Evolutionary conservation across 2,888 invertebrate species (phyloP), one percentile per base, ranked within the genome.

Genomic region (Lordiphosa fenestrarum): DNA sequence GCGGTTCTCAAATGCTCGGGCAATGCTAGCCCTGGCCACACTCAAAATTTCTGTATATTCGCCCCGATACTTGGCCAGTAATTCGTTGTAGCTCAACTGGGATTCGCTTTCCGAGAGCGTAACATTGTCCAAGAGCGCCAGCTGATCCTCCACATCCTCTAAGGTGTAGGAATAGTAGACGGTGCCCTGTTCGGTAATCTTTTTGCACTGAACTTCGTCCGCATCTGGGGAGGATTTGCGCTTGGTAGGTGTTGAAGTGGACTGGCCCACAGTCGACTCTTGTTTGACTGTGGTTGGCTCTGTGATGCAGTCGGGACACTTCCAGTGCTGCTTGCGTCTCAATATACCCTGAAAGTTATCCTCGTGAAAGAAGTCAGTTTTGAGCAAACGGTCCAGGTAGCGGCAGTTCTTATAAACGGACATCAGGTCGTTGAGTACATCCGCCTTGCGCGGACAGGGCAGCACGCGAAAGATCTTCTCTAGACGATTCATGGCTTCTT

Each of bases 371-470:
- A 95, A 96, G 3, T 94, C 92, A 0, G 96, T 96, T 47, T 94
- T 95, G 92, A 97, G 94, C 55, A 96, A 90, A 73, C 94, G 94
- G 89, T 97, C 96, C 88, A 97, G 91, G 85, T 94, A 95, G 73
- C 96, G 93, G 84, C 95, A 96, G 87, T 96, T 95, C 87, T 95
- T 96, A 87, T 96, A 96, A 40, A 96, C 93, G 82, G 93, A 93
- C 59, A 96, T 90, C 41, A 96, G 90, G 88, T 95, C 95, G 71
- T 94, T 92, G 93, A 96, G 94, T 23, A 95, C 93, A 89, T 93
- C 93, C 59, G 94, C 93, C 71, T 93, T 95, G 88, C 95, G 95
- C 39, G 94, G 90, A 21, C 93, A 92, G 6, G 94, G 94, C 85
- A 95, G 93, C 65, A 94, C 93, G 23, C 93, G 93, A 86, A 96